phyloP scores from a whole-genome alignment of 2,888 invertebrate genomes.

The Opisthograptis luteolata region DNA sequence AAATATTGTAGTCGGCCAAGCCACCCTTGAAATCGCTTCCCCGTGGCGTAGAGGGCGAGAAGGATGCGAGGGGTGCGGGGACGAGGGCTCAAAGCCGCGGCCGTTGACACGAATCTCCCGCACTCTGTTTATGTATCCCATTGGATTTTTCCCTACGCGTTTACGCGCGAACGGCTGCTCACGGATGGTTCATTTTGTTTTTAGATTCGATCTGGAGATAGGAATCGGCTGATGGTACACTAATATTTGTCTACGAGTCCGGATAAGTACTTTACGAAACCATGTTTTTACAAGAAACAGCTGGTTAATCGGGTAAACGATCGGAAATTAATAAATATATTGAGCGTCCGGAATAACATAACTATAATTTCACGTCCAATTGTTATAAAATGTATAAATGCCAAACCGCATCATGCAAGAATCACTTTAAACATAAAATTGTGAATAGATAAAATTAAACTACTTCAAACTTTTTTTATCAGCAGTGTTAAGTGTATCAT shows the following conservation, averaged over 20 bases:
- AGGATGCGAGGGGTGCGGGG: slow-evolving; percentile 43
- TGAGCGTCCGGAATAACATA: background rate
- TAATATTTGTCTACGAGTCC: slow-evolving; percentile 22
- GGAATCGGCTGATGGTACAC: slow-evolving; percentile 29
- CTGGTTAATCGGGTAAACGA: background rate
- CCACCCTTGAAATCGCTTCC: slow-evolving; percentile 76
- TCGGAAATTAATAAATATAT: background rate
- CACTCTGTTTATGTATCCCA: slow-evolving; percentile 75
- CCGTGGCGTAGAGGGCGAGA: slow-evolving; percentile 52
- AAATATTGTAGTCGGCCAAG: slow-evolving; percentile 63
- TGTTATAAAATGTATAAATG: too few relatives aligned
- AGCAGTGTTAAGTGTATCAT: background rate
- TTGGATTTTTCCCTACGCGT: slow-evolving; percentile 73
- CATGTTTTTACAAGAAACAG: slow-evolving; percentile 2
- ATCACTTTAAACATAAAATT: too few relatives aligned
- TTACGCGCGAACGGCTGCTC: slow-evolving; percentile 63
- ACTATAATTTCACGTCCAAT: too few relatives aligned
- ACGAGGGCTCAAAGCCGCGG: slow-evolving; percentile 64
- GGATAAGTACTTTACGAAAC: background rate
- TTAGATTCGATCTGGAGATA: slow-evolving; percentile 54
- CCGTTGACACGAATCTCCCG: slow-evolving; percentile 80
- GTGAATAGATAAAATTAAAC: background rate
- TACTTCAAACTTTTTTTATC: background rate
- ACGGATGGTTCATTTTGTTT: slow-evolving; percentile 66
- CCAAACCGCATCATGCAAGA: too few relatives aligned